Base-by-base conservation (phyloP, 2,113 vertebrate species). In the Hepsetus odoe region DNA sequence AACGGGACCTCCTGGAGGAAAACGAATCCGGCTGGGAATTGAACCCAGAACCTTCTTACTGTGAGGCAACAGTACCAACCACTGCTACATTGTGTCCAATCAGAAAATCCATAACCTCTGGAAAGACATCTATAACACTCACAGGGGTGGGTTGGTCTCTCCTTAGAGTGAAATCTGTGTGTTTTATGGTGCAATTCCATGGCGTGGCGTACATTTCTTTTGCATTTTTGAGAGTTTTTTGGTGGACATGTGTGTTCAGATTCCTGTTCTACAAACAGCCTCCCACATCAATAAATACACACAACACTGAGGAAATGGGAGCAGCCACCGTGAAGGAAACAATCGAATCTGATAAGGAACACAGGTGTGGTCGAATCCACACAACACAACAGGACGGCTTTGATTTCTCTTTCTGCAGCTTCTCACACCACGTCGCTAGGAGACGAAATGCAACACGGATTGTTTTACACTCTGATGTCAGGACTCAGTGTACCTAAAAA, bases 311-410 rank as follows among this genome's bases (percentile, higher is more conserved):
- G 53, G 22, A 11, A 16, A 26, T 1, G 14, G 22, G 33, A 72
- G 49, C 33, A 10, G n/a, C 6, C 2, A 18, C 44, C 40, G 26
- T 24, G 35, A 42, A 42, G 4, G 22, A 58, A 59, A 4, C 28
- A 3, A 22, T 53, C 32, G 16, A 33, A 32, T 14, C 32, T 42
- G 53, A 58, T 33, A 28, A 12, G 13, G 22, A 3, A 4, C 33
- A 10, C 70, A 72, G 51, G 33, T 58, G 70, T 51, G 49, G 49
- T n/a, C 49, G 2, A 20, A n/a, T 51, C 49, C 49, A 51, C 49
- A 51, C 11, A 35, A 16, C n/a, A n/a, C 7, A 22, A 42, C 32
- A 26, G 70, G 20, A 35, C 68, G n/a, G 51, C 3, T 38, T 33
- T 62, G 59, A 62, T 72, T 24, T 56, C 32, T 56, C 13, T 12